Conservation (phyloP, 2,888 invertebrate genomes). For the Drosophila trichaetosa region DNA sequence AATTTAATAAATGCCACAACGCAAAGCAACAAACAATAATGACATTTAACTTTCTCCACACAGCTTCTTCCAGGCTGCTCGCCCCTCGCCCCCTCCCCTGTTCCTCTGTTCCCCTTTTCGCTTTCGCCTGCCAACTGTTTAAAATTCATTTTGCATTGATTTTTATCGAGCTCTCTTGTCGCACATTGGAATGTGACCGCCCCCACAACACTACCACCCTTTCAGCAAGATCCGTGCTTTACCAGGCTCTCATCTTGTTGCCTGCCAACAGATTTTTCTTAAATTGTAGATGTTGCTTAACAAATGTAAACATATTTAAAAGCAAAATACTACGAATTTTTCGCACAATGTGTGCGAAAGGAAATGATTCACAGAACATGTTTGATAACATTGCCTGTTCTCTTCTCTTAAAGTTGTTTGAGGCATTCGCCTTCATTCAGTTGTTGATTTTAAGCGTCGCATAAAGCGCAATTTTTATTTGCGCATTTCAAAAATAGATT, state of each 20-base stretch:
- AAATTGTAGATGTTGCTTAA: slow-evolving; percentile 13
- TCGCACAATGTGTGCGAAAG: background rate
- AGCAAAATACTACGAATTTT: background rate
- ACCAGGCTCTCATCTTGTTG: slow-evolving; percentile 8
- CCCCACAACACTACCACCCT: background rate
- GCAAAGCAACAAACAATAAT: slow-evolving; percentile 29
- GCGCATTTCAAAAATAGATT: background rate
- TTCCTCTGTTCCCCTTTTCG: background rate
- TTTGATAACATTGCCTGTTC: slow-evolving; percentile 23
- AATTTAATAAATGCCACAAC: slow-evolving; percentile 67
- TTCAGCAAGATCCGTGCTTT: slow-evolving; percentile 26
- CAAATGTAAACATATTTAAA: slow-evolving; percentile 4
- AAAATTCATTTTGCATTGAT: slow-evolving; percentile 71
- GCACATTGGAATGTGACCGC: slow-evolving; percentile 4
- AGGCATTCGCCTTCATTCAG: background rate
- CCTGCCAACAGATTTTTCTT: slow-evolving; percentile 26
- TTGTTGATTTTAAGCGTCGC: background rate
- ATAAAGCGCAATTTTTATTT: background rate
- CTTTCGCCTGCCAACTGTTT: slow-evolving; percentile 27
- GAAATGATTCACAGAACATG: slow-evolving; percentile 37
- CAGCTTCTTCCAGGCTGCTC: slow-evolving; percentile 12
- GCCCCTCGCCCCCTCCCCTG: background rate
- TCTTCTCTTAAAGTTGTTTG: slow-evolving; percentile 16
- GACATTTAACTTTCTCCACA: slow-evolving; percentile 59
- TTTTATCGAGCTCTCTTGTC: slow-evolving; percentile 51